phyloP scores from a whole-genome alignment of 2,113 vertebrate genomes.

The Pantherophis guttatus region DNA sequence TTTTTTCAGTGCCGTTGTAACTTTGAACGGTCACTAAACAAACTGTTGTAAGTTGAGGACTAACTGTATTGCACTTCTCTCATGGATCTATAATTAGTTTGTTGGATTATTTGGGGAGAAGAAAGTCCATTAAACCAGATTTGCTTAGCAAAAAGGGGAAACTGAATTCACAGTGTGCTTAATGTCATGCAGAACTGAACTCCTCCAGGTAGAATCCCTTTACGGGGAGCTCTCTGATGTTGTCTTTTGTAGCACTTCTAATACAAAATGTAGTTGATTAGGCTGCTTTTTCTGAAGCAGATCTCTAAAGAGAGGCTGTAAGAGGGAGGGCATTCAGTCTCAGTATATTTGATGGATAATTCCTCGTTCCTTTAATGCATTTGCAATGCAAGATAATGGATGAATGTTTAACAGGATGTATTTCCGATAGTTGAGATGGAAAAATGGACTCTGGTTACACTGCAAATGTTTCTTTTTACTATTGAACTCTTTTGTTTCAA shows the following conservation, averaged over 20 bases:
- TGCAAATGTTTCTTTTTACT: constrained; percentile 57
- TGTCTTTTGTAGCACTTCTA: background rate
- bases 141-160: background rate
- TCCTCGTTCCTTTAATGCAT: constrained; percentile 69
- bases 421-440: constrained; percentile 63
- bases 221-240: background rate
- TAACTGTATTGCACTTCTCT: background rate
- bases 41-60: background rate
- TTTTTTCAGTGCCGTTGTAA: too few relatives aligned
- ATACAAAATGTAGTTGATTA: background rate
- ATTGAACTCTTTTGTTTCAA: constrained; percentile 66
- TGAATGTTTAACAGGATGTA: constrained; percentile 69
- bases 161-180: background rate
- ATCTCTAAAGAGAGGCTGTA: constrained; percentile 48
- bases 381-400: constrained; percentile 68
- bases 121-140: background rate
- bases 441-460: constrained; percentile 67
- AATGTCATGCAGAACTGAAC: background rate
- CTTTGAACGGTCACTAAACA: too few relatives aligned
- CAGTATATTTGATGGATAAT: constrained; percentile 68
- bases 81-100: background rate
- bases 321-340: constrained; percentile 47
- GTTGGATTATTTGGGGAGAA: background rate
- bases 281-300: constrained; percentile 38
- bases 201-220: background rate